A percentile compares a stretch with the other conserved stretches of the same genome.
These are phyloP conservation scores for Xenus cinereus DNA, from an alignment of 2,113 vertebrate genomes.

Conservation along the genomic window DNA sequence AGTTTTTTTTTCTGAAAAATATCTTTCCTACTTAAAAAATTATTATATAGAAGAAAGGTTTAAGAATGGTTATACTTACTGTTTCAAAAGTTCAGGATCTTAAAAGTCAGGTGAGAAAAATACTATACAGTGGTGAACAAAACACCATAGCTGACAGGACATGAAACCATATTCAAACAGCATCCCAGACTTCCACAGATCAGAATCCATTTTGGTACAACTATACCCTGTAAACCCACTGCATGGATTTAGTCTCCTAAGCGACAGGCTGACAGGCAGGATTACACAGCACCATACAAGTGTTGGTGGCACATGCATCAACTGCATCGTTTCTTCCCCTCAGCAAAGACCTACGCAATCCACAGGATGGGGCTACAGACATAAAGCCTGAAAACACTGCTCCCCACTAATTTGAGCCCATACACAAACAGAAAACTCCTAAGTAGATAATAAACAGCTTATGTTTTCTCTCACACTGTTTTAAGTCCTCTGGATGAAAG, in stretches of 20 bases:
- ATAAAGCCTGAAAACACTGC: not conserved
- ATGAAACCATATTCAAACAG: not conserved
- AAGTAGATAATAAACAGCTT: not conserved
- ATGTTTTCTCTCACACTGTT: not conserved
- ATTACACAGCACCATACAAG: not conserved
- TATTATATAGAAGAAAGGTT: not conserved
- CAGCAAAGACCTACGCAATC: not conserved
- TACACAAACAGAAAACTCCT: not conserved
- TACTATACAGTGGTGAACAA: not conserved
- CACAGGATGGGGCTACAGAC: not conserved
- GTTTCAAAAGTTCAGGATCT: not conserved
- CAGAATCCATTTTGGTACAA: not conserved
- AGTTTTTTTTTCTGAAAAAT: not conserved
- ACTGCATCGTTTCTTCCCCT: accelerated
- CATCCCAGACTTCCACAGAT: not conserved
- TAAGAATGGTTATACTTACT: not conserved
- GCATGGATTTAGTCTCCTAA: not conserved
- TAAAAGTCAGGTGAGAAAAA: not conserved
- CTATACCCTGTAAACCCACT: not conserved
- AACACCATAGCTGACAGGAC: not conserved
- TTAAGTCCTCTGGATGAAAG: not conserved
- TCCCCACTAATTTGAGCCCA: not conserved
- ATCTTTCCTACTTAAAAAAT: not conserved
- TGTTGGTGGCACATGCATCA: not conserved
- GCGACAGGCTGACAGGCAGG: not conserved